Conservation (phyloP, 2,797 vertebrate genomes). For the Hyperoplus lanceolatus region DNA sequence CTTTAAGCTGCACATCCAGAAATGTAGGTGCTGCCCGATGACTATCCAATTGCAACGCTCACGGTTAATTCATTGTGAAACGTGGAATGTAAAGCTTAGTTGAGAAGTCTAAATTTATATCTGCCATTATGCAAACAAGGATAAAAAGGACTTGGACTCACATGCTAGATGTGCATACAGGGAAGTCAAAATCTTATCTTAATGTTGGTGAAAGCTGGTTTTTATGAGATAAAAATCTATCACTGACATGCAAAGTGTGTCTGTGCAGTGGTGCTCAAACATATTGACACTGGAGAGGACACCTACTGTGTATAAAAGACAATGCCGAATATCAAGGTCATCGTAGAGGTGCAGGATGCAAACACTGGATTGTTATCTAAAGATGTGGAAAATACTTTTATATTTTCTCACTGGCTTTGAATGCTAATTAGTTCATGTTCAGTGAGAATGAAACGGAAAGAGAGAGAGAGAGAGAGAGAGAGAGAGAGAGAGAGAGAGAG, state of each 20-base stretch:
- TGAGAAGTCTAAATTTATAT: constrained; percentile 29
- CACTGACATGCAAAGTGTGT: too few relatives aligned
- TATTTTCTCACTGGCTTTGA: constrained; percentile 30
- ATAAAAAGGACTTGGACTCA: constrained; percentile 5
- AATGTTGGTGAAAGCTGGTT: constrained; percentile 25
- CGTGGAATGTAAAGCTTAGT: constrained; percentile 48
- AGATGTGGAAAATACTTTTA: constrained; percentile 41
- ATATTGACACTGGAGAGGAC: constrained; percentile 33
- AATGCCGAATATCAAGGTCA: constrained; percentile 21
- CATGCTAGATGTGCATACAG: constrained; percentile 9
- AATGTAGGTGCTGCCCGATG: constrained; percentile 25
- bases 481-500: background rate
- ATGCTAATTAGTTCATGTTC: constrained; percentile 39
- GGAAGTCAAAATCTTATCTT: constrained; percentile 38
- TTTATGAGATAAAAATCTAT: constrained; percentile 47
- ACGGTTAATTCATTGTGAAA: constrained; percentile 31
- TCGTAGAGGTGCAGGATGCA: constrained; percentile 15
- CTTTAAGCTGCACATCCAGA: constrained; percentile 35
- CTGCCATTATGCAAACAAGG: background rate
- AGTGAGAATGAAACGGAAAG: background rate
- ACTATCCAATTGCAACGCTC: constrained; percentile 13
- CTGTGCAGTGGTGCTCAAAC: constrained; percentile 24
- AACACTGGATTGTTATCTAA: constrained; percentile 36
- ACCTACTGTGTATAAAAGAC: background rate
- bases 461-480: too few relatives aligned